Percentiles rank a stretch among this genome's conserved stretches.
Evolutionary conservation across 2,797 vertebrate genomes (phyloP).

Genomic region (Premnoplex brunnescens): DNA sequence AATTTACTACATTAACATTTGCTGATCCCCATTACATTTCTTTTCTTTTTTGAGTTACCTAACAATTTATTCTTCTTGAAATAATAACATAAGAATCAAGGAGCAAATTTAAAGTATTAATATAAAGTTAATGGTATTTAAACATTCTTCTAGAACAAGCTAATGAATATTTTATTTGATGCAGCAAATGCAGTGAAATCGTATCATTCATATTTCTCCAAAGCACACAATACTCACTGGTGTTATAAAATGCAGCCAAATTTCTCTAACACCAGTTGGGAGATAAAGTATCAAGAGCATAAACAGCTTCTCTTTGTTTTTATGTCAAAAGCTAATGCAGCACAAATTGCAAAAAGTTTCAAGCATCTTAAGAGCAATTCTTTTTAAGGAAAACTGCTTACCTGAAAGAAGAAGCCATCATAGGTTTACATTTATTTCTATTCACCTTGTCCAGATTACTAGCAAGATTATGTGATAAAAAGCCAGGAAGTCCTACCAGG

Average conservation of each 20-base stretch:
- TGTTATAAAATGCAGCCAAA: slow-evolving; percentile 25
- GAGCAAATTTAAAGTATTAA: not conserved
- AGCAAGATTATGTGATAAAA: slow-evolving; percentile 46
- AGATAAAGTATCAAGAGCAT: slow-evolving; percentile 23
- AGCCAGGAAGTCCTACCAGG: not conserved
- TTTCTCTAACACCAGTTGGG: slow-evolving; percentile 31
- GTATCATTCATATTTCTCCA: not conserved
- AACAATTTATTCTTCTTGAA: slow-evolving; percentile 9
- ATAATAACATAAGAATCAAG: not conserved
- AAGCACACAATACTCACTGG: slow-evolving; percentile 6
- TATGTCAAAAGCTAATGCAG: slow-evolving; percentile 28
- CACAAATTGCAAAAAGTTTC: slow-evolving; percentile 2
- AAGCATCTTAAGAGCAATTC: slow-evolving; percentile 31
- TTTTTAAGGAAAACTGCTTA: slow-evolving; percentile 20
- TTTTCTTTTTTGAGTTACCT: not conserved
- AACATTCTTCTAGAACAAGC: not conserved
- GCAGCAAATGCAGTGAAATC: slow-evolving; percentile 48
- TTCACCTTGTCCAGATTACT: not conserved
- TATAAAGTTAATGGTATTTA: not conserved
- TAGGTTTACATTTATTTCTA: slow-evolving; percentile 8
- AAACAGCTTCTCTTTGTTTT: slow-evolving; percentile 22
- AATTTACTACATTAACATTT: slow-evolving; percentile 39
- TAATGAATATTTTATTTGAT: not conserved
- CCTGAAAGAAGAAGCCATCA: slow-evolving; percentile 16
- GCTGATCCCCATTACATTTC: slow-evolving; percentile 28